These are phyloP conservation scores for Gouania willdenowi DNA, from an alignment of 2,797 vertebrate species.

Conservation along the genomic window DNA sequence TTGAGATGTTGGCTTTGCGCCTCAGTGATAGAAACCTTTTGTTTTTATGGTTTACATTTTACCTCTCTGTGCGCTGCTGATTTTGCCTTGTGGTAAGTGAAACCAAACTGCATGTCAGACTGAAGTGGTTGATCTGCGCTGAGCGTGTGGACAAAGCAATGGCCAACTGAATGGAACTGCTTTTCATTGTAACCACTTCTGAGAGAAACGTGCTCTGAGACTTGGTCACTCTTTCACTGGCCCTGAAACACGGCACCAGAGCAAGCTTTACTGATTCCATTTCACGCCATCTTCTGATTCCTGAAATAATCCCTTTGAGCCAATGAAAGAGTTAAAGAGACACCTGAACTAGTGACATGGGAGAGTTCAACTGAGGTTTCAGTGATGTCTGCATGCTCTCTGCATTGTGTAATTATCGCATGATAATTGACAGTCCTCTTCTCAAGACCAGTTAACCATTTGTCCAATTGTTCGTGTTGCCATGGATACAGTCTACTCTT, in stretches of 20 bases:
- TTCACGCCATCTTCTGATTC: not conserved
- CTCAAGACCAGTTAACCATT: conserved; percentile 18
- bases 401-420: conserved; percentile 70
- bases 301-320: conserved; percentile 28
- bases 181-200: conserved; percentile 67
- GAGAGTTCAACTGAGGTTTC: conserved; percentile 24
- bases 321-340: conserved; percentile 72
- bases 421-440: conserved; percentile 33
- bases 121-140: conserved; percentile 78
- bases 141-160: conserved; percentile 45
- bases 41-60: conserved; percentile 75
- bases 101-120: conserved; percentile 80
- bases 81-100: conserved; percentile 85
- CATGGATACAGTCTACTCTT: conserved; percentile 5
- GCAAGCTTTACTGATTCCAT: conserved; percentile 3
- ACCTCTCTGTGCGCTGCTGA: conserved; percentile 83
- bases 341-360: conserved; percentile 7
- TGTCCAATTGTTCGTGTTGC: conserved; percentile 29
- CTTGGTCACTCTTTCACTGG: conserved; percentile 78
- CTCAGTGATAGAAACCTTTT: conserved; percentile 53
- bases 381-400: conserved; percentile 66
- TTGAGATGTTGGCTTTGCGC: conserved; percentile 18
- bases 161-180: conserved; percentile 63
- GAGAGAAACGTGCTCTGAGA: conserved; percentile 56
- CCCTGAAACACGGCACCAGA: conserved; percentile 21